Percentiles rank a stretch among this genome's conserved stretches.
phyloP scores from a whole-genome alignment of 1,140 invertebrate species.

The Bradynema listronoti region DNA sequence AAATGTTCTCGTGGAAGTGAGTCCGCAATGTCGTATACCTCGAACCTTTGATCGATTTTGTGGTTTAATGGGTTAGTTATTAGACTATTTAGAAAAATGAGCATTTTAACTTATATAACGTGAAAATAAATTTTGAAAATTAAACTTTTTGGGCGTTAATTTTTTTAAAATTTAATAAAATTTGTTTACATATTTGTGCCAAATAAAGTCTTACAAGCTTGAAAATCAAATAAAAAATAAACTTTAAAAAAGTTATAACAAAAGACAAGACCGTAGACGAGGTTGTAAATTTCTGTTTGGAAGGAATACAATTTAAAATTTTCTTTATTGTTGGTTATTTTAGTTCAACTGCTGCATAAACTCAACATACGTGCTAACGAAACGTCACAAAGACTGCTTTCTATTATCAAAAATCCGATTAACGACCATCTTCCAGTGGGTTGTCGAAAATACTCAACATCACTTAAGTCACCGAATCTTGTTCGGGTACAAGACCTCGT shows the following conservation, averaged over 20 bases:
- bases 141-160: no score
- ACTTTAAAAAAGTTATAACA: slow-evolving; percentile 18
- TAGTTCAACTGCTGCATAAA: slow-evolving; percentile 92
- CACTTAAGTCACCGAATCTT: slow-evolving; percentile 75
- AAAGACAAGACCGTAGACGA: no score
- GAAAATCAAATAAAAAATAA: background rate
- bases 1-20: slow-evolving; percentile 95
- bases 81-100: slow-evolving; percentile 5
- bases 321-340: no score
- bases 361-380: slow-evolving; percentile 81
- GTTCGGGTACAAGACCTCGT: slow-evolving; percentile 74
- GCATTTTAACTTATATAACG: no score
- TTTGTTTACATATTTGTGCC: no score
- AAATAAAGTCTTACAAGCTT: no score
- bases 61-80: slow-evolving; percentile 79
- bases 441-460: slow-evolving; percentile 80
- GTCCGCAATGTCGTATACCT: slow-evolving; percentile 94
- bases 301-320: no score
- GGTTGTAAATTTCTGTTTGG: no score
- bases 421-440: slow-evolving; percentile 90
- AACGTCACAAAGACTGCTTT: slow-evolving; percentile 79
- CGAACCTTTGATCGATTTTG: slow-evolving; percentile 96
- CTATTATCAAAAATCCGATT: slow-evolving; percentile 91
- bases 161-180: no score
- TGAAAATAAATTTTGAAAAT: no score